These are phyloP conservation scores for Triplophysa siluroides DNA, from an alignment of 2,113 vertebrate species.

Conservation along the genomic window DNA sequence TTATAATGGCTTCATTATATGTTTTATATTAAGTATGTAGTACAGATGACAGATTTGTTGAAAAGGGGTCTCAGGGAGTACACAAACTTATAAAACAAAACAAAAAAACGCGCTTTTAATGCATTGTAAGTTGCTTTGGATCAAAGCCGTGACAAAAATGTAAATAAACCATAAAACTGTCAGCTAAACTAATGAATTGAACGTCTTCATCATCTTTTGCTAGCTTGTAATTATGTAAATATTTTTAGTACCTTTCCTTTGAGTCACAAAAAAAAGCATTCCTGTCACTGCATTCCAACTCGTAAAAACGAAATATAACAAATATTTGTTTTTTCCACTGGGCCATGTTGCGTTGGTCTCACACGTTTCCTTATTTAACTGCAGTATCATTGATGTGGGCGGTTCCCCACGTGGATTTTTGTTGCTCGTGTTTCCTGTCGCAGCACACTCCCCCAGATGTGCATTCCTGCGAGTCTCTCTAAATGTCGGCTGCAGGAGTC, in stretches of 20 bases:
- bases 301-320: slow-evolving; percentile 7
- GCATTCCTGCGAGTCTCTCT: slow-evolving; percentile 53
- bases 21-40: too few relatives aligned
- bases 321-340: slow-evolving; percentile 17
- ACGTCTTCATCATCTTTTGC: neutral
- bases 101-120: too few relatives aligned
- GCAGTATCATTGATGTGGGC: slow-evolving; percentile 31
- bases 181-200: neutral
- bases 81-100: too few relatives aligned
- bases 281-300: neutral
- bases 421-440: slow-evolving; percentile 33
- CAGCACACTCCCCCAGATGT: slow-evolving; percentile 52
- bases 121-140: neutral
- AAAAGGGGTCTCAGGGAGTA: too few relatives aligned
- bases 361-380: slow-evolving; percentile 19
- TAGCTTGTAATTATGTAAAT: neutral
- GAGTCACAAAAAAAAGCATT: slow-evolving; percentile 2
- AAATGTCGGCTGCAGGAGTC: slow-evolving; percentile 48
- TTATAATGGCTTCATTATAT: neutral
- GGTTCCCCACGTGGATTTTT: slow-evolving; percentile 35
- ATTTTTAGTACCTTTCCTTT: neutral
- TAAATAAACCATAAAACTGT: neutral
- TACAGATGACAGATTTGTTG: too few relatives aligned
- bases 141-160: neutral
- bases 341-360: neutral